A percentile compares a stretch with the other conserved stretches of the same genome.
Evolutionary conservation across 2,888 invertebrate species (phyloP).

Genomic region (Epirrhoe alternata): DNA sequence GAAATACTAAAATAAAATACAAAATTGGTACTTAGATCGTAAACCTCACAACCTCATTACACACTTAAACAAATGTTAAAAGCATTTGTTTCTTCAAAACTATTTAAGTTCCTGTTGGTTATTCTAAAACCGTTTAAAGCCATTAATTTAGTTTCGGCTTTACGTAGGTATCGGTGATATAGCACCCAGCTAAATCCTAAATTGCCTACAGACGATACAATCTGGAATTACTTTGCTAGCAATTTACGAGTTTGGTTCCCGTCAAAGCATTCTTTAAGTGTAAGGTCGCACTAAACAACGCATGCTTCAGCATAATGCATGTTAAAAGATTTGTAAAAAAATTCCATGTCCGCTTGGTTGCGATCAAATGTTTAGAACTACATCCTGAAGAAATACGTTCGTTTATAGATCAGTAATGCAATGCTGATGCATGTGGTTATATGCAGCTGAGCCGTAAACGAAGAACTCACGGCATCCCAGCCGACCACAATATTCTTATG

Average conservation of each 20-base stretch:
- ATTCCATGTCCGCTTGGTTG: background rate
- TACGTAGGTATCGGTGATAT: conserved; percentile 54
- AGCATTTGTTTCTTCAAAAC: conserved; percentile 15
- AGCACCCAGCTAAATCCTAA: conserved; percentile 63
- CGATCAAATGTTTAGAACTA: background rate
- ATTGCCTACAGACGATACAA: conserved; percentile 73
- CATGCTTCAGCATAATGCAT: conserved; percentile 8
- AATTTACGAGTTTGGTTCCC: conserved; percentile 73
- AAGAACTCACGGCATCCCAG: conserved; percentile 72
- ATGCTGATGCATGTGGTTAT: conserved; percentile 8
- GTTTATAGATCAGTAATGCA: background rate
- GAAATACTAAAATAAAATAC: too few species aligned
- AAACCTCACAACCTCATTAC: conserved; percentile 3
- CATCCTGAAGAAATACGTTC: background rate
- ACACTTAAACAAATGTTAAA: conserved; percentile 15
- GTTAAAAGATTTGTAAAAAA: background rate
- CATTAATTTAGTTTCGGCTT: conserved; percentile 50
- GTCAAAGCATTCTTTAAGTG: conserved; percentile 67
- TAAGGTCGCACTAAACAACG: conserved; percentile 7
- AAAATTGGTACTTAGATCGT: background rate
- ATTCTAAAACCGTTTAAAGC: conserved; percentile 43
- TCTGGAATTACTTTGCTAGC: conserved; percentile 67
- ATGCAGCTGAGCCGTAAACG: conserved; percentile 19
- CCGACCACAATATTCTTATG: conserved; percentile 71
- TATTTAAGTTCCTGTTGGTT: conserved; percentile 36